Percentiles rank a stretch among this genome's conserved stretches.
Conservation (phyloP, 2,113 vertebrate genomes). For the Bungarus multicinctus region DNA sequence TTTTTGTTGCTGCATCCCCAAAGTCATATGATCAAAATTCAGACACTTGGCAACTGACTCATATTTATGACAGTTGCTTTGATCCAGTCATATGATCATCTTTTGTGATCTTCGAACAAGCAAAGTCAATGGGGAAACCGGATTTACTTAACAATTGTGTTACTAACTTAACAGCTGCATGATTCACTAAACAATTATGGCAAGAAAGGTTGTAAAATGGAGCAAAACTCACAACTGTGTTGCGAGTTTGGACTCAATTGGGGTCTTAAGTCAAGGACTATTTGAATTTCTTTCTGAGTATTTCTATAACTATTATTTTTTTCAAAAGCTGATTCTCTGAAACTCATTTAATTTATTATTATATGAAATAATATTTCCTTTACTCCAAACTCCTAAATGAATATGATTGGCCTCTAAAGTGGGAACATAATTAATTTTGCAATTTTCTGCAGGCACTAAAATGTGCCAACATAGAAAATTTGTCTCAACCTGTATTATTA, state of each 20-base stretch:
- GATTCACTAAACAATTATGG: background rate
- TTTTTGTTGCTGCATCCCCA: background rate
- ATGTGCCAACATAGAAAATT: constrained; percentile 22
- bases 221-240: background rate
- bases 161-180: background rate
- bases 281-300: background rate
- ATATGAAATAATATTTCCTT: constrained; percentile 4
- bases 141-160: background rate
- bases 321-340: background rate
- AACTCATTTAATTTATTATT: constrained; percentile 4
- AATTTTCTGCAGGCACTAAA: constrained; percentile 3
- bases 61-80: background rate
- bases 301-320: background rate
- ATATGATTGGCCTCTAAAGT: background rate
- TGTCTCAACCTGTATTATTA: constrained; percentile 26
- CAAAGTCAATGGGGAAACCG: background rate
- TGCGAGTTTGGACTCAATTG: background rate
- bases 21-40: background rate
- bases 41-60: background rate
- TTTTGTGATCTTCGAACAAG: background rate
- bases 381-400: background rate
- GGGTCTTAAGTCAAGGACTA: background rate
- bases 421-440: background rate
- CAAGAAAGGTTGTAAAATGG: background rate
- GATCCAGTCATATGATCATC: background rate